Base-by-base conservation (phyloP, 2,113 vertebrate species). In the Tamias sibiricus region DNA sequence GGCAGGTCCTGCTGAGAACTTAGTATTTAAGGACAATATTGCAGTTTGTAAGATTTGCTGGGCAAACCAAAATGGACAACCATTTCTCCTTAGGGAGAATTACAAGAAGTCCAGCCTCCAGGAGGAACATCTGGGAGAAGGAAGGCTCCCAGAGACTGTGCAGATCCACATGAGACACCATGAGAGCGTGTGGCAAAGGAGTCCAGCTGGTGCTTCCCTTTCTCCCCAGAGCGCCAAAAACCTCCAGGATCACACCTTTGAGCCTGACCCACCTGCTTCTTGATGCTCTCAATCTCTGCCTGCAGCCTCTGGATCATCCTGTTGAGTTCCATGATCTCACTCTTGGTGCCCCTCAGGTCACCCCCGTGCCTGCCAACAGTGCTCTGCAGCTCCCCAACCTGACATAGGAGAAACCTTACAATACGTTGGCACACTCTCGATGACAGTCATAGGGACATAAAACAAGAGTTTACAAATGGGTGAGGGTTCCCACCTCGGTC, bases 321-420 rank as follows among this genome's bases (percentile, higher is more conserved):
- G 98, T 98, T 99, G 52, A 99, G 98, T 95, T 99, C 99, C 87
- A 98, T 97, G 57, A 99, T 99, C 97, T 99, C 99, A 57, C 98
- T 98, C 95, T 98, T 99, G 84, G 99, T 99, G 77, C 87, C 89
- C 84, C 98, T 98, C 92, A 99, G 98, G 97, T 99, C 99, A 42
- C 99, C 99, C 2, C 99, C 99, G 0, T 99, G 99, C 93, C 98
- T 99, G 94, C 47, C 99, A 0, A 99, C 99, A 0, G 98, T 99
- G 4, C 98, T 98, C 98, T 99, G 99, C 97, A 99, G 98, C 96
- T 99, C 99, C 54, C 99, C 99, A 4, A 98, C 99, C 99, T 99
- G 87, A 77, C 10, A 89, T 81, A 84, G 87, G 69, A 96, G 86
- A 95, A 90, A 49, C 16, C 89, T 96, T 68, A 62, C 30, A 80